Base-by-base conservation (phyloP, 2,888 invertebrate species). In the Agelastica alni region DNA sequence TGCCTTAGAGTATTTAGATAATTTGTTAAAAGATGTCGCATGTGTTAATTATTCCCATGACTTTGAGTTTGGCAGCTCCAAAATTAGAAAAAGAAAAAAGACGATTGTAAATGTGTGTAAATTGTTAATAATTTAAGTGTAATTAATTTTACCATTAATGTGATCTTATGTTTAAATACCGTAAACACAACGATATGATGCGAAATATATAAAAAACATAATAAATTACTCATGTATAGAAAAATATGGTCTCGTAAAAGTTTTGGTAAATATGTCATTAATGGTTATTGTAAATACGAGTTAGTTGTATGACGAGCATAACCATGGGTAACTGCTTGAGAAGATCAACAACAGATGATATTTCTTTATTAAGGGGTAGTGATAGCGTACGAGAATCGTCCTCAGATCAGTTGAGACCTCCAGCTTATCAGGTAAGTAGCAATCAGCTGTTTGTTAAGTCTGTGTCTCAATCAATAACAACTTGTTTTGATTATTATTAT, bases 281-380 rank as follows among this genome's bases (percentile, higher is more conserved):
- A 53, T 63, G 63, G 47, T 55, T 58, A 52, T 47, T 49, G 42
- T 51, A 61, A 65, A 61, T 61, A 66, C 61, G 58, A 62, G 63
- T 61, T 74, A 71, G 69, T 70, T 66, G 70, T 67, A 66, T 70
- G 70, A 73, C 70, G 60, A 67, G 62, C 64, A 62, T 62, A 66
- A 66, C 64, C 64, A 88, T 88, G 87, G 87, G 87, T 68, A 88
- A 88, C 76, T 87, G 87, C 70, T 78, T 88, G 63, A 87, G 86
- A 77, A 81, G 86, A 62, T 81, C 81, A 53, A 82, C 82, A 60
- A 80, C 82, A 51, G 85, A 85, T 74, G 85, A 85, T 74, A 83
- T 85, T 67, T 85, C 85, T 45, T 76, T 85, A 48, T 71, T 85
- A 57, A 77, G 84, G 62, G 84, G 83, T 52, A 82, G 78, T 71